These are phyloP conservation scores for Leptopilina boulardi DNA, from an alignment of 1,140 invertebrate species.

Conservation along the genomic window DNA sequence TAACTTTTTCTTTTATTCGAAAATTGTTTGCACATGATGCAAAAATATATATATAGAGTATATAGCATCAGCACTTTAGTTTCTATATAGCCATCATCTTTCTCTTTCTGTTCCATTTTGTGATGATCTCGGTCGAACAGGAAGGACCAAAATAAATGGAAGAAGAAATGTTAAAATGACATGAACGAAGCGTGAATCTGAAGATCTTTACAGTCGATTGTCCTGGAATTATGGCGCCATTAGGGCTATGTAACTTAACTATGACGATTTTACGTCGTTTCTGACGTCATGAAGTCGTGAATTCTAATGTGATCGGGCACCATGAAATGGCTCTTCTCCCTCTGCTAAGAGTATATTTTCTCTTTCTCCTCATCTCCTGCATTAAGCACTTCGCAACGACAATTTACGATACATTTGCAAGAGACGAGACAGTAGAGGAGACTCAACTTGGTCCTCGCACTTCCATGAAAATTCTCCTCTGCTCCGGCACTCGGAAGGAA, in stretches of 20 bases:
- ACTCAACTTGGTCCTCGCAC: constrained; percentile 37
- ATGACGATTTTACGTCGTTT: constrained; percentile 61
- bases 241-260: constrained; percentile 62
- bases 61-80: background rate
- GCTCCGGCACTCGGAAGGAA: background rate
- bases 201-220: constrained; percentile 71
- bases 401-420: constrained; percentile 76
- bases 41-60: background rate
- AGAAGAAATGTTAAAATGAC: constrained; percentile 11
- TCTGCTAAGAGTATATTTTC: constrained; percentile 57
- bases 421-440: constrained; percentile 52
- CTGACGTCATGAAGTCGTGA: constrained; percentile 64
- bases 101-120: background rate
- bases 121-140: background rate
- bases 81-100: background rate
- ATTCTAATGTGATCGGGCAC: constrained; percentile 59
- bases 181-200: constrained; percentile 47
- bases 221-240: constrained; percentile 69
- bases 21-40: background rate
- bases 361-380: constrained; percentile 61
- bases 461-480: constrained; percentile 50
- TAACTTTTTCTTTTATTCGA: background rate
- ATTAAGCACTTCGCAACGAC: constrained; percentile 75
- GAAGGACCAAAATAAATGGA: constrained; percentile 3
- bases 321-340: constrained; percentile 63